Conservation (phyloP, 2,797 vertebrate genomes). For the Lepus oiostolus region DNA sequence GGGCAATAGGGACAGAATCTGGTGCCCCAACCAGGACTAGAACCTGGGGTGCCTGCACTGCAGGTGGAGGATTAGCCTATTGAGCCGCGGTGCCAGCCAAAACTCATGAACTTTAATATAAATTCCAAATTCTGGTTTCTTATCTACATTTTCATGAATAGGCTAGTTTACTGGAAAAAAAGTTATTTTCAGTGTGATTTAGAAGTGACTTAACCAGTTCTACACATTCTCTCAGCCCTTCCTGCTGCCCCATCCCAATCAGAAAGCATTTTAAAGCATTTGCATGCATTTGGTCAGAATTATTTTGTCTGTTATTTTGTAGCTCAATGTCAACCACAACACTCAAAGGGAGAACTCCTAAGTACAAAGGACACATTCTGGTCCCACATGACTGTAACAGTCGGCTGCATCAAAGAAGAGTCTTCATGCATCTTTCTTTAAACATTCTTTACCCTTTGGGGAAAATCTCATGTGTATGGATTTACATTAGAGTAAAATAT, state of each 20-base stretch:
- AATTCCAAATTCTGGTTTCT: slow-evolving; percentile 65
- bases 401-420: not conserved
- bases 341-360: not conserved
- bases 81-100: not conserved
- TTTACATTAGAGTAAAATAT: not conserved
- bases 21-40: too few relatives aligned
- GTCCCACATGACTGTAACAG: not conserved
- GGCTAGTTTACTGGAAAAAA: slow-evolving; percentile 41
- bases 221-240: not conserved
- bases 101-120: slow-evolving; percentile 53
- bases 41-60: too few relatives aligned
- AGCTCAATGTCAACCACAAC: not conserved
- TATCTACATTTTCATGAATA: slow-evolving; percentile 62
- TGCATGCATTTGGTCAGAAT: not conserved
- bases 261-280: not conserved
- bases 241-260: not conserved
- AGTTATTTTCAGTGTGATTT: slow-evolving; percentile 52
- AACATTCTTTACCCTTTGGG: slow-evolving; percentile 6
- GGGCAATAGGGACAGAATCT: too few relatives aligned
- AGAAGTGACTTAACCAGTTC: slow-evolving; percentile 39
- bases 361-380: slow-evolving; percentile 9
- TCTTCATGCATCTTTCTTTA: slow-evolving; percentile 2
- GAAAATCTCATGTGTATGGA: not conserved
- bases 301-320: not conserved
- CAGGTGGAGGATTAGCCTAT: too few relatives aligned